Percentiles rank a stretch among this genome's conserved stretches.
Evolutionary conservation across 2,113 vertebrate genomes (phyloP).

Genomic region (Pyrgilauda ruficollis): DNA sequence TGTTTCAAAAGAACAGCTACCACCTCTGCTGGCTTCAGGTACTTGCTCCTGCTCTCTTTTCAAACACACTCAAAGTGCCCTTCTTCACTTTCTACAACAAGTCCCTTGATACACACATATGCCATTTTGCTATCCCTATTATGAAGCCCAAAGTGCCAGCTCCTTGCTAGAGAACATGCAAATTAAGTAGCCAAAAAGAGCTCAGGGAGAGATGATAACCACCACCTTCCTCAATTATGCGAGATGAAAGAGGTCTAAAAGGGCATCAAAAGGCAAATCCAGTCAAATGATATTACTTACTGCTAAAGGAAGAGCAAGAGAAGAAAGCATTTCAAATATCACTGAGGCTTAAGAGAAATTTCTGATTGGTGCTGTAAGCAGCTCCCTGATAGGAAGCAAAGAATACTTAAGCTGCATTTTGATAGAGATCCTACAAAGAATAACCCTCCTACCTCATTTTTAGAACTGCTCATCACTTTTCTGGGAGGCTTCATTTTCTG

Average conservation of each 20-base stretch:
- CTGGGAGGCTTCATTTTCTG: conserved; percentile 62
- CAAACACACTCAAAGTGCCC: neutral
- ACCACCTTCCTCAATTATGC: conserved; percentile 21
- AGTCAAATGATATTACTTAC: neutral
- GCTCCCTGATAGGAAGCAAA: conserved; percentile 43
- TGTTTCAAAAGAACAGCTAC: neutral
- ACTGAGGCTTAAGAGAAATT: neutral
- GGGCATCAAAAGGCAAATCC: neutral
- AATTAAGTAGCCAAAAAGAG: conserved; percentile 39
- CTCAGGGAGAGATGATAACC: neutral
- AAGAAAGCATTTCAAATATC: neutral
- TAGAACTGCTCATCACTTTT: conserved; percentile 66
- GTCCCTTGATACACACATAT: neutral
- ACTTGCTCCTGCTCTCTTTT: neutral
- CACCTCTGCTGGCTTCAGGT: neutral
- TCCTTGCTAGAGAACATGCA: conserved; percentile 48
- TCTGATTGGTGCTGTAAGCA: conserved; percentile 45
- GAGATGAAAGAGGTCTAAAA: conserved; percentile 12
- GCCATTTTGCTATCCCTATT: neutral
- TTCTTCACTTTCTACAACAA: neutral
- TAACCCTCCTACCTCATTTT: conserved; percentile 60
- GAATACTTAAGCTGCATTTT: conserved; percentile 23
- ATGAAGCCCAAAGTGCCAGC: conserved; percentile 16
- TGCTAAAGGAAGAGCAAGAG: neutral
- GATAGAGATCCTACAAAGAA: conserved; percentile 46